These are phyloP conservation scores for Mobula birostris DNA, from an alignment of 2,113 vertebrate species.

Conservation along the genomic window DNA sequence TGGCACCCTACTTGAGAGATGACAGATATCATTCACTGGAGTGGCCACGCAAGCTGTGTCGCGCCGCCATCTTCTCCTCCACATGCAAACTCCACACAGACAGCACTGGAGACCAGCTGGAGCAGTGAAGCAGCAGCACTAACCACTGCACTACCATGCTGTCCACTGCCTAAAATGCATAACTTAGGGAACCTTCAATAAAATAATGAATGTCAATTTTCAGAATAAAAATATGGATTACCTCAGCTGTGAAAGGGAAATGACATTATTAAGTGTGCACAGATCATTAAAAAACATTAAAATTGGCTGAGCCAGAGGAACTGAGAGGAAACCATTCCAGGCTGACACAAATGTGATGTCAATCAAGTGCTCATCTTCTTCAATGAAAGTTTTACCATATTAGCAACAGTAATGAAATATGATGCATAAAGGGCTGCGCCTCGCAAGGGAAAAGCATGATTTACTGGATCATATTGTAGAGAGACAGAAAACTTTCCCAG, in stretches of 20 bases:
- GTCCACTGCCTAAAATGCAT: no score
- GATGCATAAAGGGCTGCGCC: background rate
- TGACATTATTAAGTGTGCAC: background rate
- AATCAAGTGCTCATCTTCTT: background rate
- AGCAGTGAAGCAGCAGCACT: no score
- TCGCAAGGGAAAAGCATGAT: background rate
- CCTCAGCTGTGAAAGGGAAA: conserved; percentile 5
- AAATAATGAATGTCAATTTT: conserved; percentile 8
- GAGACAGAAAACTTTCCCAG: background rate
- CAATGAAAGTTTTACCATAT: conserved; percentile 14
- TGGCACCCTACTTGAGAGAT: no score
- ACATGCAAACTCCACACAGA: no score
- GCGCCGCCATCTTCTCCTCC: no score
- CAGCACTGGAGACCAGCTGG: no score
- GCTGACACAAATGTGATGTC: background rate
- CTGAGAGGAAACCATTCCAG: background rate
- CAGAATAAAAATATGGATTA: conserved; percentile 26
- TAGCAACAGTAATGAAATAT: conserved; percentile 18
- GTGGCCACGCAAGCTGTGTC: no score
- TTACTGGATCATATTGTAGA: background rate
- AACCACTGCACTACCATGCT: no score
- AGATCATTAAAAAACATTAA: conserved; percentile 33
- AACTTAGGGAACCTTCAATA: conserved; percentile 10
- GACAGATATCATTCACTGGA: no score
- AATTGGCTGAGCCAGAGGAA: conserved; percentile 31